Conservation (phyloP, 2,888 invertebrate genomes). For the Pheosia gnoma region DNA sequence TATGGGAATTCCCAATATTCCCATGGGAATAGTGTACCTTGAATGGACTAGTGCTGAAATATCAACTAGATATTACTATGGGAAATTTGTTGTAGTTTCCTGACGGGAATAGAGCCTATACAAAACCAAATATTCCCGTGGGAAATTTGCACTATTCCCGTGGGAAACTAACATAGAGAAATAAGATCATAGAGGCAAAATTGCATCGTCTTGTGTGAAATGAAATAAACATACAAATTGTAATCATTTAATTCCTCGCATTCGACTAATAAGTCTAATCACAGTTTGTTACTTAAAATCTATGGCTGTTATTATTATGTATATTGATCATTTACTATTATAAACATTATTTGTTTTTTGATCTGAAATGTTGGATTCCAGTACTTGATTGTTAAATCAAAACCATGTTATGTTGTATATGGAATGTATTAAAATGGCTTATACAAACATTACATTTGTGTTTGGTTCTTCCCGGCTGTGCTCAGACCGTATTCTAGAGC, state of each 20-base stretch:
- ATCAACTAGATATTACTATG: no score
- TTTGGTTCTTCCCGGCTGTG: no score
- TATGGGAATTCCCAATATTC: no score
- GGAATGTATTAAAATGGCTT: neutral
- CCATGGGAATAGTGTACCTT: no score
- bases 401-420: neutral
- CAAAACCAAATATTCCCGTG: no score
- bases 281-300: slow-evolving; percentile 65
- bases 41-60: no score
- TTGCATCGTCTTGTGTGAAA: neutral
- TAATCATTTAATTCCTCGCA: slow-evolving; percentile 31
- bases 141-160: no score
- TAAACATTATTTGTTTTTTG: slow-evolving; percentile 11
- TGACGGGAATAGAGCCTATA: no score
- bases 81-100: no score
- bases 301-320: neutral
- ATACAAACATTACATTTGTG: neutral
- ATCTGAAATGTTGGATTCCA: neutral
- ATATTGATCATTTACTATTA: slow-evolving; percentile 12
- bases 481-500: no score
- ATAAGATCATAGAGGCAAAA: neutral
- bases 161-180: no score
- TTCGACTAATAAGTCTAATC: slow-evolving; percentile 57
- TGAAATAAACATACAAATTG: slow-evolving; percentile 14
- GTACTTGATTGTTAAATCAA: neutral